Evolutionary conservation across 2,797 vertebrate species (phyloP), one percentile per base, ranked within the genome.

Genomic region (Rallus crepitans): DNA sequence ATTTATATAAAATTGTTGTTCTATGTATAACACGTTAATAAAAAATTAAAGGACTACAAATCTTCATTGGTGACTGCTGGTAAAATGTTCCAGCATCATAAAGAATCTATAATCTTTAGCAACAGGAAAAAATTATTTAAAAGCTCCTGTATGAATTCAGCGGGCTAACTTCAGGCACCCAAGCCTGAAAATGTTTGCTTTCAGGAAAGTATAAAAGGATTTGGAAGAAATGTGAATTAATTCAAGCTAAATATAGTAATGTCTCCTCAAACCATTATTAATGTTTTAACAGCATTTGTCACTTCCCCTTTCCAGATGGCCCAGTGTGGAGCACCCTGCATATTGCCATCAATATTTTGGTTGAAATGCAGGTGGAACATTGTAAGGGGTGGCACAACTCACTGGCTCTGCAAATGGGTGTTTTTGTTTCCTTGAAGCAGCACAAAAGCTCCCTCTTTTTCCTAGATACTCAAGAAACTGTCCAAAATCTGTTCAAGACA

Each of bases 271-370:
- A 71, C 53, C 8, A 61, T 40, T 87, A 70, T 78, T 90, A 78
- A 87, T 91, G 31, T 42, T 90, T 92, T 89, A 72, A 95, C 80
- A 92, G 47, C 9, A 83, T 27, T 25, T 50, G 30, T 73, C 76
- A 21, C n/a, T 60, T 89, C 16, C 27, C 8, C 11, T 69, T 95
- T 76, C 55, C 52, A 95, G 83, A 91, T 39, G 31, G 42, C 27
- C 24, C 4, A 8, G 53, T 12, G 11, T 11, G 90, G 21, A 89
- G 15, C 28, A 47, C 21, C 18, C 53, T 73, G 23, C 47, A 48
- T 60, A 80, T 57, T 1, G 9, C 66, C 73, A 61, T 77, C 78
- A 70, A 40, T 42, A 59, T 20, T 66, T 88, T 66, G n/a, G 17
- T 27, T 55, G 61, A 87, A 90, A 55, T 10, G 0, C 30, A 72